Evolutionary conservation across 2,797 vertebrate species (phyloP), one percentile per base, ranked within the genome.

Genomic region (Gallinago nigripennis): DNA sequence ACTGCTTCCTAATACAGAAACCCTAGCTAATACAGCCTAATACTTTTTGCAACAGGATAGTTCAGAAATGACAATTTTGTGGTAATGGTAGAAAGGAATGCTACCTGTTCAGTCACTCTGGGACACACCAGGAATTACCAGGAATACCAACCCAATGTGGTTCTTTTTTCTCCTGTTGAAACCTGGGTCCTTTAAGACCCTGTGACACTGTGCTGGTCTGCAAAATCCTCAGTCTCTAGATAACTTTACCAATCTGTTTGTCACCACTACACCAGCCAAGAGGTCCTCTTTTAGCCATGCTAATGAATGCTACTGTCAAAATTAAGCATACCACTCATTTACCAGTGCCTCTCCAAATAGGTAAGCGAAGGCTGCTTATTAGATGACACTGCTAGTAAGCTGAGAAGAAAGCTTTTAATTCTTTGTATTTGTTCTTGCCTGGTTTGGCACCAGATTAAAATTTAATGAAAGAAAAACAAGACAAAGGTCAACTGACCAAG

Each of bases 241-340:
- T 30, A 57, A 53, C 25, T 82, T 30, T 63, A 48, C 14, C 12
- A 76, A 70, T 6, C 37, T 51, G 39, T 82, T 51, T 82, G 72
- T 39, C 72, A 89, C 19, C 23, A 46, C 30, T 51, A 8, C 1
- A 8, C 17, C 45, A 70, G 48, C n/a, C 46, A 60, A 58, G 9
- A 65, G 8, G 31, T 82, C 71, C 80, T 25, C 48, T 78, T 78
- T 39, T 43, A 85, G 57, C 39, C 45, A 71, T 2, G 17, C 16
- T 79, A 87, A 87, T 30, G 31, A 95, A 68, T 21, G 31, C 35
- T 70, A 39, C 19, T n/a, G 30, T 28, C 72, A 69, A 72, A 93
- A 30, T 15, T 37, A 82, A 83, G 61, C 2, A 2, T 30, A 68
- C 10, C n/a, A 60, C 28, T 51, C 24, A 19, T 46, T 85, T 31